Conservation (phyloP, 1,140 invertebrate genomes). For the Aphelenchoides fujianensis region DNA sequence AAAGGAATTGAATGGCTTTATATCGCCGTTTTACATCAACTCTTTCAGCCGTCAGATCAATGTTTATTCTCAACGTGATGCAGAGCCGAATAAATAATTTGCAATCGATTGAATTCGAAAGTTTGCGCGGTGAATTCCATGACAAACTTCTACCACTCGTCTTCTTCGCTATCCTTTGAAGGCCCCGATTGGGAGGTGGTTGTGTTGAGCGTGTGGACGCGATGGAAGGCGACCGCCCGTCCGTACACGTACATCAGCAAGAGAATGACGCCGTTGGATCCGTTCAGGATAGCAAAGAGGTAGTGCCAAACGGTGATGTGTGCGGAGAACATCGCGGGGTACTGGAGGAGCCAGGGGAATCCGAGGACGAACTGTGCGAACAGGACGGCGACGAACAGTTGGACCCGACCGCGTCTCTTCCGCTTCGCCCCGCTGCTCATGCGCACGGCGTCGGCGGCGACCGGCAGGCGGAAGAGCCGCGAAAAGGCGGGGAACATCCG, state of each 20-base stretch:
- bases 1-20: no score
- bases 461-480: background rate
- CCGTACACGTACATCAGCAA: background rate
- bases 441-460: background rate
- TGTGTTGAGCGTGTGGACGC: no score
- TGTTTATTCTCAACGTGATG: no score
- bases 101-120: no score
- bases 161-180: no score
- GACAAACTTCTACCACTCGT: no score
- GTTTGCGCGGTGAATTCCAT: no score
- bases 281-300: slow-evolving; percentile 7
- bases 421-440: background rate
- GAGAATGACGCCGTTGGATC: slow-evolving; percentile 9
- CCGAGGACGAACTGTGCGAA: slow-evolving; percentile 10
- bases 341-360: slow-evolving; percentile 4
- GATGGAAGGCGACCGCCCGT: background rate
- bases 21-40: no score
- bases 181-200: no score
- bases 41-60: no score
- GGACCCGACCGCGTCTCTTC: background rate
- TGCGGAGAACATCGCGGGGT: background rate
- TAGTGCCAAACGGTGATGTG: slow-evolving; percentile 20
- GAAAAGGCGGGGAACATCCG: slow-evolving; percentile 8
- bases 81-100: no score
- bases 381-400: slow-evolving; percentile 10